A percentile compares a stretch with the other conserved stretches of the same genome.
phyloP scores from a whole-genome alignment of 1,140 invertebrate species.

The Pectinophora gossypiella region DNA sequence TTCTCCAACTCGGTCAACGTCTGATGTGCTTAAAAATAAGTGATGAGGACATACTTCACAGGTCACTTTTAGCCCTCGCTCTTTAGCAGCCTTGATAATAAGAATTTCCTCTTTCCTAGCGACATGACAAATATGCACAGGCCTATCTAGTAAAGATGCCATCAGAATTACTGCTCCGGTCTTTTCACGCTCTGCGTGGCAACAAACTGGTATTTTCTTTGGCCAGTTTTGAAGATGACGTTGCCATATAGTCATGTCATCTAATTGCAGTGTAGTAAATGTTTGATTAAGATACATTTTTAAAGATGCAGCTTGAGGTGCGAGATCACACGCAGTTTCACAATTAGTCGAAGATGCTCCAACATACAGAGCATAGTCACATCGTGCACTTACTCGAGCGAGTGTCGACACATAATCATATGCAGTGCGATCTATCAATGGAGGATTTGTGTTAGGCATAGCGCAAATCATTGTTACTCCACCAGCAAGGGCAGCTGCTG shows the following conservation, averaged over 20 bases:
- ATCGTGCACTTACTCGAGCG: conserved; percentile 89
- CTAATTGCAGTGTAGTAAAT: conserved; percentile 91
- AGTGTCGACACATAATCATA: conserved; percentile 89
- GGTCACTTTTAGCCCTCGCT: conserved; percentile 94
- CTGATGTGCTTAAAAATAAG: conserved; percentile 91
- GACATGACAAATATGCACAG: conserved; percentile 98
- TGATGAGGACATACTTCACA: conserved; percentile 99
- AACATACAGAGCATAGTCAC: conserved; percentile 96
- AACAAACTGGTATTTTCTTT: conserved; percentile 91
- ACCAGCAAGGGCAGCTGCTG: conserved; percentile 96
- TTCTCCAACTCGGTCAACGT: conserved; percentile 80
- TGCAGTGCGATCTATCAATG: conserved; percentile 88
- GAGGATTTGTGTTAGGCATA: conserved; percentile 99
- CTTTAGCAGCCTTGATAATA: conserved; percentile 91
- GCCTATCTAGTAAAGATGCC: conserved; percentile 89
- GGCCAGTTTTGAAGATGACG: conserved; percentile 97
- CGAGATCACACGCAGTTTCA: conserved; percentile 82
- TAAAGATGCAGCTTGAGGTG: conserved; percentile 87
- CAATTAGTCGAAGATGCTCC: conserved; percentile 94
- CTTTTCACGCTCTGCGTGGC: conserved; percentile 96
- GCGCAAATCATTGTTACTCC: conserved; percentile 97
- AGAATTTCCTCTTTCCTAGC: conserved; percentile 95
- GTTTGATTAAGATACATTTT: conserved; percentile 99
- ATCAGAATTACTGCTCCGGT: conserved; percentile 94
- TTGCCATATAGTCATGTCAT: conserved; percentile 92